Conservation (phyloP, 1,140 invertebrate species). For the Cyclina sinensis region DNA sequence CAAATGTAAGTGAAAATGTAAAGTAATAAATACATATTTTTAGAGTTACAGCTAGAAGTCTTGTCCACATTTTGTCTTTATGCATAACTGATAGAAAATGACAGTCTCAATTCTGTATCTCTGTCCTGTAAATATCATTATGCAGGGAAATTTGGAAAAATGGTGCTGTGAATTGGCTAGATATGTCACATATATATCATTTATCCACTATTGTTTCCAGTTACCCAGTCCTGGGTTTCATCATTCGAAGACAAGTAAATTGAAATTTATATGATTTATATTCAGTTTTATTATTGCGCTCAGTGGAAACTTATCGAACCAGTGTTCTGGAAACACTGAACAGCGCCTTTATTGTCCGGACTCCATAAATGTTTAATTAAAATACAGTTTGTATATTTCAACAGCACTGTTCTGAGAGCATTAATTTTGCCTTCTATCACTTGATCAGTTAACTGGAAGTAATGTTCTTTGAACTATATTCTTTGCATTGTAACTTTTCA, state of each 20-base stretch:
- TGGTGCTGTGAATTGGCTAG: too few species aligned
- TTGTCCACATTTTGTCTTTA: not conserved
- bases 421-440: not conserved
- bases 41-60: too few species aligned
- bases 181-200: not conserved
- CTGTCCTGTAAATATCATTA: too few species aligned
- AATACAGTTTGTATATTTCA: not conserved
- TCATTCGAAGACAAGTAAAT: not conserved
- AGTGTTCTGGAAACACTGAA: slow-evolving; percentile 12
- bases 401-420: not conserved
- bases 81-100: slow-evolving; percentile 1
- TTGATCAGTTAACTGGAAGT: slow-evolving; percentile 16
- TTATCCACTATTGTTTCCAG: slow-evolving; percentile 1
- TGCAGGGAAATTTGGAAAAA: too few species aligned
- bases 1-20: too few species aligned
- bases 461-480: not conserved
- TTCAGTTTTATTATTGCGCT: not conserved
- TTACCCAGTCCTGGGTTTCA: not conserved
- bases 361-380: slow-evolving; percentile 29
- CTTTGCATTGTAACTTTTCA: not conserved
- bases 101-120: too few species aligned
- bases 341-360: not conserved
- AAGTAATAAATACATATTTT: too few species aligned
- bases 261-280: slow-evolving; percentile 23
- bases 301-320: slow-evolving; percentile 1